These are phyloP conservation scores for Apomyelois bistriatella DNA, from an alignment of 2,888 invertebrate species.

Conservation along the genomic window DNA sequence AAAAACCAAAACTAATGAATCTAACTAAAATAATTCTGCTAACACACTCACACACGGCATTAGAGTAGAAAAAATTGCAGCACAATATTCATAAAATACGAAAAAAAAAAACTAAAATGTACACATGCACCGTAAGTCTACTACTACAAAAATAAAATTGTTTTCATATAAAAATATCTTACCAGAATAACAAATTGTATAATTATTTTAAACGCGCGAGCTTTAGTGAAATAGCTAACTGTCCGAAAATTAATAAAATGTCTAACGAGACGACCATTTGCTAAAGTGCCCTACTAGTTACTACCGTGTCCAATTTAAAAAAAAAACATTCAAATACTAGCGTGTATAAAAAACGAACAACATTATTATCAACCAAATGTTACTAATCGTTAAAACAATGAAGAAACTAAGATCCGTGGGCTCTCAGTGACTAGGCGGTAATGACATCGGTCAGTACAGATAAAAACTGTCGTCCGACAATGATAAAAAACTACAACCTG, in stretches of 20 bases:
- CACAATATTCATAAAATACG: slow-evolving; percentile 70
- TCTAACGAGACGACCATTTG: slow-evolving; percentile 74
- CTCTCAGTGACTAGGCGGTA: slow-evolving; percentile 80
- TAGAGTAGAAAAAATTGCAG: slow-evolving; percentile 66
- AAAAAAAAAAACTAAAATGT: slow-evolving; percentile 57
- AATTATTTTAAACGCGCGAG: slow-evolving; percentile 70
- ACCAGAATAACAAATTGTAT: slow-evolving; percentile 77
- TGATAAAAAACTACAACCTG: slow-evolving; percentile 42
- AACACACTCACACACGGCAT: slow-evolving; percentile 78
- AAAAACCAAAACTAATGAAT: slow-evolving; percentile 70
- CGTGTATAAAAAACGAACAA: slow-evolving; percentile 72
- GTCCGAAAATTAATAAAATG: slow-evolving; percentile 64
- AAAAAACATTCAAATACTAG: slow-evolving; percentile 58
- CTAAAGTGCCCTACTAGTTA: slow-evolving; percentile 74
- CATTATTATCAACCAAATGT: slow-evolving; percentile 70
- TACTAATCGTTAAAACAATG: slow-evolving; percentile 64
- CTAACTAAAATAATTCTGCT: slow-evolving; percentile 78
- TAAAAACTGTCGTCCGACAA: slow-evolving; percentile 48
- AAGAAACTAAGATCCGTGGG: slow-evolving; percentile 65
- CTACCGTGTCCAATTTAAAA: slow-evolving; percentile 68
- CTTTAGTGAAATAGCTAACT: slow-evolving; percentile 62
- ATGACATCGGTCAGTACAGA: slow-evolving; percentile 49
- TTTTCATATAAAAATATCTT: slow-evolving; percentile 75
- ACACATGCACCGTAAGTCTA: slow-evolving; percentile 78
- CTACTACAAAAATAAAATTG: slow-evolving; percentile 73